Base-by-base conservation (phyloP, 1,140 invertebrate genomes). In the Teleopsis dalmanni region DNA sequence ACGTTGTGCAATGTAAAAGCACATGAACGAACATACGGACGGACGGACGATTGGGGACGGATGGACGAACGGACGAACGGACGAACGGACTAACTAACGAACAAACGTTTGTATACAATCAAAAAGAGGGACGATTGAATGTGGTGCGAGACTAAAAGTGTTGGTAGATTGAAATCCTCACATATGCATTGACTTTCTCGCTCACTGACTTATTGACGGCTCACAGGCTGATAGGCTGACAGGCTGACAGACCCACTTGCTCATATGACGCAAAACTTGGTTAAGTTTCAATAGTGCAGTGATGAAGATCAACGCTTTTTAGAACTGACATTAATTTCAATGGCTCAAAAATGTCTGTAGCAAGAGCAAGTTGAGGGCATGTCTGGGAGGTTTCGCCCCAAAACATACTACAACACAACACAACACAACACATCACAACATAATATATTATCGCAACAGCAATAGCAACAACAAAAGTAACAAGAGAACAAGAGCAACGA, bases 271-370 rank as follows among this genome's bases (percentile, higher is more conserved):
- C 16, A 14, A 25, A 18, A 2, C 7, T 42, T 14, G 19, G 37
- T 40, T 25, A 13, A 14, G 4, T 40, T 21, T 40, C 37, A 40
- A 23, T 40, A 25, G n/a, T 4, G 59, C 62, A 57, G 60, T 65
- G 62, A 65, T 65, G 62, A 65, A 65, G 62, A 65, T 65, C 62
- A 65, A 62, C 58, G 59, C 57, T 49, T 65, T 65, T 57, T 59
- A 34, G 47, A 49, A 56, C 33, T 37, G 45, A 54, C 53, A 44
- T 49, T 50, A 51, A 43, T 26, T 49, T 50, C 53, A 38, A 50
- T 48, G 9, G n/a, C n/a, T n/a, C n/a, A n/a, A n/a, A n/a, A n/a
- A n/a, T n/a, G n/a, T n/a, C 34, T 37, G 18, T 37, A 21, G 35
- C 10, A 31, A 23, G 22, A 23, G 10, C 4, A 23, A 38, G 11